Conservation (phyloP, 2,797 vertebrate species). For the Meriones psammophilus region DNA sequence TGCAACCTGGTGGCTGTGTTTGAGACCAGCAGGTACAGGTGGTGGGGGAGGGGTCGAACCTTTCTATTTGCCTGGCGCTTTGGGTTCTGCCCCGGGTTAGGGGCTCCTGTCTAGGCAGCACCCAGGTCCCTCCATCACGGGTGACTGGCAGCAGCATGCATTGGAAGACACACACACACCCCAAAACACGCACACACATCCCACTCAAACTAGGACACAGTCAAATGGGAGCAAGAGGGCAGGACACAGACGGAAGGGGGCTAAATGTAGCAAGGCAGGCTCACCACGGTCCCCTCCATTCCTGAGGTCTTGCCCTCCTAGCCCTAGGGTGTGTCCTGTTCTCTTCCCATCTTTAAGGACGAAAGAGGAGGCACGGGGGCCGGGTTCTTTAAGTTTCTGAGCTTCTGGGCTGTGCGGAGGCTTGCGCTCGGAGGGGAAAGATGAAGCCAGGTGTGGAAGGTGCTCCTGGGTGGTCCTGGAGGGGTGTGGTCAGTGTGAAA, state of each 20-base stretch:
- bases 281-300: not conserved
- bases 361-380: not conserved
- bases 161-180: not conserved
- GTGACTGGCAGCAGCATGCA: not conserved
- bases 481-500: too few relatives aligned
- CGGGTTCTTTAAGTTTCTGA: not conserved
- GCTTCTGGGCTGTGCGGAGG: not conserved
- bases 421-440: not conserved
- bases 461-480: not conserved
- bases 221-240: not conserved
- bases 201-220: not conserved
- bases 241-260: not conserved
- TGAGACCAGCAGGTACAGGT: slow-evolving; percentile 84
- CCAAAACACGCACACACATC: not conserved
- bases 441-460: not conserved
- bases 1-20: slow-evolving; percentile 80
- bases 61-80: not conserved
- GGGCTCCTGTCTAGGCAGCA: not conserved
- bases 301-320: not conserved
- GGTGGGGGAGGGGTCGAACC: not conserved
- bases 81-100: not conserved
- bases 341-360: too few relatives aligned
- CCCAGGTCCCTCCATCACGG: not conserved
- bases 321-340: not conserved
- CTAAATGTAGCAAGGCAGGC: not conserved